phyloP scores from a whole-genome alignment of 1,140 invertebrate genomes.

The Linepithema humile region DNA sequence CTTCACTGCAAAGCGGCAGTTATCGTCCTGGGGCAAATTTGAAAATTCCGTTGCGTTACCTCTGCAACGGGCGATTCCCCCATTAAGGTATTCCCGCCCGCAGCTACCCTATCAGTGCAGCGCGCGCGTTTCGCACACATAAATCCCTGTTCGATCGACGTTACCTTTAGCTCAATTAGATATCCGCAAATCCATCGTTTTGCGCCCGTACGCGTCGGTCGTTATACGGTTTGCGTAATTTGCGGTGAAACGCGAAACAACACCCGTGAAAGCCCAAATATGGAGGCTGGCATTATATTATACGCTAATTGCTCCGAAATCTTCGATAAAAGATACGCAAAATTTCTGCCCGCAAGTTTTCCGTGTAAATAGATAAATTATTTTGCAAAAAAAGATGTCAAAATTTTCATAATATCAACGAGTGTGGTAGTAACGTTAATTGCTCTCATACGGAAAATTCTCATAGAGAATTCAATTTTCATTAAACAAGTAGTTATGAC shows the following conservation, averaged over 20 bases:
- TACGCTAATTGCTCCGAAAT: background rate
- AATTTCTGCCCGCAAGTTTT: background rate
- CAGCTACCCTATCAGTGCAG: constrained; percentile 26
- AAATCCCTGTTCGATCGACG: constrained; percentile 50
- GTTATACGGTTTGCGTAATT: constrained; percentile 33
- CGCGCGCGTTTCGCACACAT: constrained; percentile 19
- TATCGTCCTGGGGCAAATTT: constrained; percentile 52
- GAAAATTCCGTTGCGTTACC: constrained; percentile 53
- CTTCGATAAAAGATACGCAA: background rate
- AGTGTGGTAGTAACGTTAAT: background rate
- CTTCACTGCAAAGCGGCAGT: constrained; percentile 16
- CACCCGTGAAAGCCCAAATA: background rate
- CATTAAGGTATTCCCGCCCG: constrained; percentile 55
- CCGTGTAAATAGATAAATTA: background rate
- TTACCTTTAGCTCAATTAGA: constrained; percentile 58
- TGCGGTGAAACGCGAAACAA: constrained; percentile 49
- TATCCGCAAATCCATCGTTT: constrained; percentile 46
- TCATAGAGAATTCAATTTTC: background rate
- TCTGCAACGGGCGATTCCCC: constrained; percentile 31
- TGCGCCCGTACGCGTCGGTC: background rate
- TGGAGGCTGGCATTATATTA: constrained; percentile 5
- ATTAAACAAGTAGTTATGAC: background rate
- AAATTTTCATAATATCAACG: background rate
- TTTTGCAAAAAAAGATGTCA: background rate
- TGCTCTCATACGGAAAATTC: background rate